Conservation (phyloP, 2,113 vertebrate species). For the Donacobius atricapilla region DNA sequence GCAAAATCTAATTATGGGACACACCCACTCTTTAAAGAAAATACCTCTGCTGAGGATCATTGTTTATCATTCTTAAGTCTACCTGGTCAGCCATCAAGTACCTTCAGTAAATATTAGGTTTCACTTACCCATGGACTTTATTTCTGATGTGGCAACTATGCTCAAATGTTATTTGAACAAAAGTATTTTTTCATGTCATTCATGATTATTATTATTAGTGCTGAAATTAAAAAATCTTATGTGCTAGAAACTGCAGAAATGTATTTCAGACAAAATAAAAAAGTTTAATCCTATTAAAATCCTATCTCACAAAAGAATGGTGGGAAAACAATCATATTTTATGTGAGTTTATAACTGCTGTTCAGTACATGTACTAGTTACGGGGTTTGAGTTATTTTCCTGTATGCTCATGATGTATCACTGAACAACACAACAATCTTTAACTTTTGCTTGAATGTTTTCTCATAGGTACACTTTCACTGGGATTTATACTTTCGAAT, state of each 20-base stretch:
- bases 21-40: neutral
- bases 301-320: neutral
- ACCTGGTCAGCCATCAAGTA: neutral
- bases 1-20: neutral
- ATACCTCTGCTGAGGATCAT: neutral
- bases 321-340: neutral
- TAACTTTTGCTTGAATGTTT: neutral
- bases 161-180: neutral
- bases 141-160: neutral
- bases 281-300: neutral
- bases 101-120: neutral
- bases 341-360: neutral
- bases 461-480: slow-evolving; percentile 89
- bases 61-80: neutral
- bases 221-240: neutral
- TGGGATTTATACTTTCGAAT: slow-evolving; percentile 96
- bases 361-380: neutral
- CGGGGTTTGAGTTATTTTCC: neutral
- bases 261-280: neutral
- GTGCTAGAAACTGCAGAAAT: neutral
- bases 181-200: neutral
- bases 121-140: neutral
- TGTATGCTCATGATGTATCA: neutral
- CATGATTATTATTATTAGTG: neutral
- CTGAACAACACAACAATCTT: neutral